A percentile compares a stretch with the other conserved stretches of the same genome.
These are phyloP conservation scores for Girardinichthys multiradiatus DNA, from an alignment of 2,113 vertebrate genomes.

Conservation along the genomic window DNA sequence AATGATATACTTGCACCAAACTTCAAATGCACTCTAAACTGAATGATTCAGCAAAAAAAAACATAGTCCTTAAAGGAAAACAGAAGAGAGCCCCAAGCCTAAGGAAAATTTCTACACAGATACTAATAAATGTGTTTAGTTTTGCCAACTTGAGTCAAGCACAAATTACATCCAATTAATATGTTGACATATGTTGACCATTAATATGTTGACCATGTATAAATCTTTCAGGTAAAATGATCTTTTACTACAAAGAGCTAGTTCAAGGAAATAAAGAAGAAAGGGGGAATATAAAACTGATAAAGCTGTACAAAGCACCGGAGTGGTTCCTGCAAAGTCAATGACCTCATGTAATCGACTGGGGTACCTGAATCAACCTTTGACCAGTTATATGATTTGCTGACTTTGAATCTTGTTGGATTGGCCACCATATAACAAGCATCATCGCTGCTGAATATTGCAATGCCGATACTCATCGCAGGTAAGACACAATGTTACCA, in stretches of 20 bases:
- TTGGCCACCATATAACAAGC: not conserved
- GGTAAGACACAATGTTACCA: not conserved
- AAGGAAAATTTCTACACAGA: too few species aligned
- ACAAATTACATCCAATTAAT: too few species aligned
- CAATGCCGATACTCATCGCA: not conserved
- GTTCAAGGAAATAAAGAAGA: not conserved
- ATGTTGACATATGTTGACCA: too few species aligned
- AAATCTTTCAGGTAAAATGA: not conserved
- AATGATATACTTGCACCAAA: not conserved
- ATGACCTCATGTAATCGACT: not conserved
- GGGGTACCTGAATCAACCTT: not conserved
- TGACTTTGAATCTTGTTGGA: not conserved
- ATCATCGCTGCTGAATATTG: too few species aligned
- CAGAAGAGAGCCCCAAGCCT: too few species aligned
- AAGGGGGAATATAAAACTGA: not conserved
- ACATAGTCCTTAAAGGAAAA: too few species aligned
- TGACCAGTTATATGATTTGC: not conserved
- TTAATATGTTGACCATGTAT: not conserved
- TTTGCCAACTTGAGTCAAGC: too few species aligned
- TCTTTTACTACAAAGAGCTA: not conserved
- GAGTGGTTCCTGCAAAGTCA: not conserved
- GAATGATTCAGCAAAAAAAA: too few species aligned
- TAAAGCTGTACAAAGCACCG: too few species aligned
- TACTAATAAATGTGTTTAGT: too few species aligned
- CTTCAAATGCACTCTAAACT: too few species aligned